A percentile compares a stretch with the other conserved stretches of the same genome.
Evolutionary conservation across 2,888 invertebrate species (phyloP).

Genomic region (Phasia obesa): DNA sequence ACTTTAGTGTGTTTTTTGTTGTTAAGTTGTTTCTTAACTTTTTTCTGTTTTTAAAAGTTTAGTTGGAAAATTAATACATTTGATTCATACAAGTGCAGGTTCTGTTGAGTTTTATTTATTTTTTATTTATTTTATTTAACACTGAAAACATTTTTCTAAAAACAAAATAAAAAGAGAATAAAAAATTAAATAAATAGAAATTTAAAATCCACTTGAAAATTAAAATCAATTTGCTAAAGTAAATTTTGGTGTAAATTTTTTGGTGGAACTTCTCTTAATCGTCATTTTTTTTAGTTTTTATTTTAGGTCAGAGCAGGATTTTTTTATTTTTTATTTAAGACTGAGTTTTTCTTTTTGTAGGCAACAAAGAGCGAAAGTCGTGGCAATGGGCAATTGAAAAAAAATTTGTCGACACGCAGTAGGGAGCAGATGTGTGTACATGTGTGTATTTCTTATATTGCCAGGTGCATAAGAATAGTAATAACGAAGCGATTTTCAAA

Average conservation of each 20-base stretch:
- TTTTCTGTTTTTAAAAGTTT: background rate
- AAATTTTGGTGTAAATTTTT: background rate
- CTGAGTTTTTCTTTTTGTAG: too few species aligned
- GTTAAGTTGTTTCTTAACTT: too few species aligned
- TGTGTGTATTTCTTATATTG: too few species aligned
- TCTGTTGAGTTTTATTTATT: background rate
- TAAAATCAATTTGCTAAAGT: conserved; percentile 29
- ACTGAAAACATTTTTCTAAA: background rate
- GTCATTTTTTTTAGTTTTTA: background rate
- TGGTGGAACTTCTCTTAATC: background rate
- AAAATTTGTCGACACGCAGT: too few species aligned
- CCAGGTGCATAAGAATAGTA: too few species aligned
- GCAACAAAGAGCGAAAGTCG: too few species aligned
- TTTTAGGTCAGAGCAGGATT: too few species aligned
- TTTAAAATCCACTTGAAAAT: background rate
- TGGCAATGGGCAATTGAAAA: too few species aligned
- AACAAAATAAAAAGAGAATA: background rate
- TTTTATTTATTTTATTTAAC: background rate
- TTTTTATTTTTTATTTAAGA: too few species aligned
- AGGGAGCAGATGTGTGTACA: too few species aligned
- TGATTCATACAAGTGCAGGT: background rate
- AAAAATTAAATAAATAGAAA: background rate
- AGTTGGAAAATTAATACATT: background rate
- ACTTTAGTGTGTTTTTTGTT: too few species aligned
- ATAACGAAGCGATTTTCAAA: too few species aligned